Percentiles rank a stretch among this genome's conserved stretches.
These are phyloP conservation scores for Himalopsyche anomala DNA, from an alignment of 2,888 invertebrate species.

Conservation along the genomic window DNA sequence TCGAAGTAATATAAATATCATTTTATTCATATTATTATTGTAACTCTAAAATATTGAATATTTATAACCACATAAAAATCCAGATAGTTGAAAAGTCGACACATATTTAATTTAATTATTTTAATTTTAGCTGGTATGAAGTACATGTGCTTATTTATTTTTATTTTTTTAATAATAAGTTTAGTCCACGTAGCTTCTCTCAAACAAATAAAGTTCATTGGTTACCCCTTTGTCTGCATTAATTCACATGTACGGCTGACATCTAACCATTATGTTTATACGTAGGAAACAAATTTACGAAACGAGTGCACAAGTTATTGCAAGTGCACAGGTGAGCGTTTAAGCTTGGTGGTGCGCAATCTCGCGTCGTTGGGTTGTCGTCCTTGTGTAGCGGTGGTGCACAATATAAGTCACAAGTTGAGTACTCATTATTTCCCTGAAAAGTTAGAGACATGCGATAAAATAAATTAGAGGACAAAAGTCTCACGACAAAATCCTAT, in stretches of 20 bases:
- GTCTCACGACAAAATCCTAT: not conserved
- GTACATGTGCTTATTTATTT: no score
- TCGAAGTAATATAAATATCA: no score
- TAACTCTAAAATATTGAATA: no score
- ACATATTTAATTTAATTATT: no score
- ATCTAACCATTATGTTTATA: conserved; percentile 44
- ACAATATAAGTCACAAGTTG: conserved; percentile 1
- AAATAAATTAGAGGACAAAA: not conserved
- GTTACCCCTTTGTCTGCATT: not conserved
- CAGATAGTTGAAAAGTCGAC: no score
- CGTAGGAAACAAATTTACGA: conserved; percentile 51
- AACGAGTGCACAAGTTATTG: conserved; percentile 60
- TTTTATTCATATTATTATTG: no score
- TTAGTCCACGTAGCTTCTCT: no score
- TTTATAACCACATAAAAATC: no score
- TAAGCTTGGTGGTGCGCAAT: conserved; percentile 55
- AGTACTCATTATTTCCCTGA: not conserved
- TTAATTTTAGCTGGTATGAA: no score
- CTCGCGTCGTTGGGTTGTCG: conserved; percentile 53
- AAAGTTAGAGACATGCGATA: not conserved
- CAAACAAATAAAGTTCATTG: not conserved
- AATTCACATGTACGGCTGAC: not conserved
- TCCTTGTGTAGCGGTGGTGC: not conserved
- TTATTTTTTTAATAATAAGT: no score
- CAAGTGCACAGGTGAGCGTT: conserved; percentile 62